Conservation (phyloP, 2,797 vertebrate species). For the Parotocinclus haroldoi region DNA sequence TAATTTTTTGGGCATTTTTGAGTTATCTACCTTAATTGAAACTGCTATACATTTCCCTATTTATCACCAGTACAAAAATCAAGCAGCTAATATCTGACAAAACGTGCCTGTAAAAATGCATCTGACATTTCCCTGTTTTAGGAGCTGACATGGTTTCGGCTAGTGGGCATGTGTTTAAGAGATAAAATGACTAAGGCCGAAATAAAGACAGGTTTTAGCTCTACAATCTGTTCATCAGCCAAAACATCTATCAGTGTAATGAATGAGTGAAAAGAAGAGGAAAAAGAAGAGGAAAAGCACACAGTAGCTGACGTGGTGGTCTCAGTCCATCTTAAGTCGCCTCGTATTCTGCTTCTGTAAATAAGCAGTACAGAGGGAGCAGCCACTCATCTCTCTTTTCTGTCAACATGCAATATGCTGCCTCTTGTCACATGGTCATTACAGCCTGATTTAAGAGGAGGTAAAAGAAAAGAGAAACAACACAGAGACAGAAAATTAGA, state of each 20-base stretch:
- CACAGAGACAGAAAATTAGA: constrained; percentile 4
- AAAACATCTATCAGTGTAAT: neutral
- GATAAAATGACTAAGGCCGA: too few relatives aligned
- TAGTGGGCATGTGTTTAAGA: too few relatives aligned
- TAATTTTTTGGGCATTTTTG: too few relatives aligned
- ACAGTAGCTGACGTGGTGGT: constrained; percentile 6
- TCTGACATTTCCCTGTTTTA: too few relatives aligned
- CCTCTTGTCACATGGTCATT: constrained; percentile 20
- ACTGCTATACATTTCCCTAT: too few relatives aligned
- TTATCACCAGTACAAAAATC: too few relatives aligned
- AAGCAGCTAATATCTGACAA: too few relatives aligned
- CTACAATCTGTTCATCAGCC: too few relatives aligned
- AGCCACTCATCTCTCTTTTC: neutral
- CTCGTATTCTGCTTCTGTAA: constrained; percentile 12
- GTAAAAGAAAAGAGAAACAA: constrained; percentile 25
- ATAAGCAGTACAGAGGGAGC: constrained; percentile 26
- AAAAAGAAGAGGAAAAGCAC: constrained; percentile 2
- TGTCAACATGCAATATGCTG: constrained; percentile 19
- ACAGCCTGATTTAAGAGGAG: constrained; percentile 41
- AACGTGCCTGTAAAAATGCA: too few relatives aligned
- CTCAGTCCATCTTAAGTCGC: constrained; percentile 11
- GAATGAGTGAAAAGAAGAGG: constrained; percentile 3
- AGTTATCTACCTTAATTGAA: too few relatives aligned
- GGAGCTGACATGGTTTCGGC: too few relatives aligned
- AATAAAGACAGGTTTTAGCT: too few relatives aligned